These are phyloP conservation scores for Spongilla lacustris DNA, from an alignment of 37 sponge, comb jelly and placozoan species.

Conservation along the genomic window DNA sequence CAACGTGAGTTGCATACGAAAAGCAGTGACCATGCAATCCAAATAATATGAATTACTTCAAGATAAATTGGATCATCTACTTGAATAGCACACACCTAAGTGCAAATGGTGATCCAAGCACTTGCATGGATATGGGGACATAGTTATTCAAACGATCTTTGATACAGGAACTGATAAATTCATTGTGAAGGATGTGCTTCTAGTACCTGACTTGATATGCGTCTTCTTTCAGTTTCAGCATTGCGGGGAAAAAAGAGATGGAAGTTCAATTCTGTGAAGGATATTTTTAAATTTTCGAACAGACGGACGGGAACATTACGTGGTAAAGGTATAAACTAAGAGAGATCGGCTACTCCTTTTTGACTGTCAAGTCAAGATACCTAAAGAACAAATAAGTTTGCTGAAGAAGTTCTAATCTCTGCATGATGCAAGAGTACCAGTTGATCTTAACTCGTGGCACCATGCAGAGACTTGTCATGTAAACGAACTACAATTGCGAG, in stretches of 20 bases:
- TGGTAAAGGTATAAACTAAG: not conserved
- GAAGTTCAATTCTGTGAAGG: not conserved
- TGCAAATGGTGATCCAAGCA: constrained; percentile 17
- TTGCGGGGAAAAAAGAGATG: not conserved
- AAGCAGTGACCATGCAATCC: too few relatives aligned
- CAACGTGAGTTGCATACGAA: too few relatives aligned
- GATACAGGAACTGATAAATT: constrained; percentile 12
- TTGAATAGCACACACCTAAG: too few relatives aligned
- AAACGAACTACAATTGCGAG: constrained; percentile 24
- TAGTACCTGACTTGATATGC: constrained; percentile 38
- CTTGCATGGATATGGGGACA: constrained; percentile 14
- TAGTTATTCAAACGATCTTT: not conserved
- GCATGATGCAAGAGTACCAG: not conserved
- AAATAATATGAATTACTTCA: too few relatives aligned
- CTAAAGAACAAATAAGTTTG: not conserved
- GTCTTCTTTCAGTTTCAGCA: constrained; percentile 10
- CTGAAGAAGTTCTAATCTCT: not conserved
- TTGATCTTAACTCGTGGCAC: constrained; percentile 51
- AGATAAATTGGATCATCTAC: too few relatives aligned
- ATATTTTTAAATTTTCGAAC: not conserved
- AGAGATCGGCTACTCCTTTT: not conserved
- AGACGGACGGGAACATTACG: not conserved
- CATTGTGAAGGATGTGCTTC: constrained; percentile 19
- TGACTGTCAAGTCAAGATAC: not conserved
- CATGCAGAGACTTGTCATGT: constrained; percentile 56